These are phyloP conservation scores for Cricetomys ansorgei DNA, from an alignment of 2,113 vertebrate species.

Conservation along the genomic window DNA sequence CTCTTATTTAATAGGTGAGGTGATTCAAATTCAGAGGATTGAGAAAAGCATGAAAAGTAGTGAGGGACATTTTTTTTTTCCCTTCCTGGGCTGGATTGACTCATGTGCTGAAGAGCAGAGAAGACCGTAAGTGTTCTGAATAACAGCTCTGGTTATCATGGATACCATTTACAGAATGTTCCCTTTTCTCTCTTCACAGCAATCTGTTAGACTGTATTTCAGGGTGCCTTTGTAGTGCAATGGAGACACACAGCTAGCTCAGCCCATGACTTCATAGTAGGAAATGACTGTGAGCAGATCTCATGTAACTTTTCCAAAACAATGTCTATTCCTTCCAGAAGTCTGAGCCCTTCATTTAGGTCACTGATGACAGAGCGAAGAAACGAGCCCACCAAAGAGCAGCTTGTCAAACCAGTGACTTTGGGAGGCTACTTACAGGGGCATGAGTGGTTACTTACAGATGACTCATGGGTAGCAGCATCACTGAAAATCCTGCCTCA, in stretches of 20 bases:
- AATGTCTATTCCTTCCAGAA: neutral
- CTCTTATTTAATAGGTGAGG: slow-evolving; percentile 5
- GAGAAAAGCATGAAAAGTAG: neutral
- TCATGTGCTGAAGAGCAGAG: neutral
- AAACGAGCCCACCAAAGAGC: neutral
- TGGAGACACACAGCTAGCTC: neutral
- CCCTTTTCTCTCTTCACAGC: neutral
- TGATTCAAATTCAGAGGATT: neutral
- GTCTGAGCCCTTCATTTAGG: neutral
- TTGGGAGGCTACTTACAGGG: neutral
- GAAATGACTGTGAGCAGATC: neutral
- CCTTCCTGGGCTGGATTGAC: neutral
- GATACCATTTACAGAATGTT: neutral
- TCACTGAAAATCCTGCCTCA: neutral
- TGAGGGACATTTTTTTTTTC: neutral
- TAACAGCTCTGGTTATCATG: neutral
- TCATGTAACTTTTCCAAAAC: too few relatives aligned
- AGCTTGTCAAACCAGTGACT: neutral
- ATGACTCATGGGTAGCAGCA: neutral
- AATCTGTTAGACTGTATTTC: neutral
- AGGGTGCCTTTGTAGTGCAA: neutral
- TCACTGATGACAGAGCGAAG: neutral
- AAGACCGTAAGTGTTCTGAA: neutral
- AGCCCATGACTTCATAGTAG: neutral
- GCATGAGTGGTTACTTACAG: neutral